Percentiles rank a stretch among this genome's conserved stretches.
These are phyloP conservation scores for Esox niger DNA, from an alignment of 2,113 vertebrate genomes.

Conservation along the genomic window DNA sequence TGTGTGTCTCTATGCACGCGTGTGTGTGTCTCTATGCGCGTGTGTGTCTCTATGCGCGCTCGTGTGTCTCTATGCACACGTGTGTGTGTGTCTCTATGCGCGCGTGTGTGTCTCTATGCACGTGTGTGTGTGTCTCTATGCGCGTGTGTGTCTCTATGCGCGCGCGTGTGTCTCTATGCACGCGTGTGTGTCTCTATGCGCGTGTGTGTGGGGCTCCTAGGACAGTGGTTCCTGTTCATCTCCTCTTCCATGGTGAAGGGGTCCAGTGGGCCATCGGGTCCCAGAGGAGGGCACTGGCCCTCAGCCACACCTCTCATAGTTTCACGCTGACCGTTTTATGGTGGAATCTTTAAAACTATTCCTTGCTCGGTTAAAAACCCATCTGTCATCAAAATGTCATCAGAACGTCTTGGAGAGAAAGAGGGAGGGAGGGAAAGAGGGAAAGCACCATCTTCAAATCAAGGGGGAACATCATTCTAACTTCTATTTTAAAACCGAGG, in stretches of 20 bases:
- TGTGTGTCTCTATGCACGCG: slow-evolving; percentile 2
- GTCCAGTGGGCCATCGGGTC: slow-evolving; percentile 62
- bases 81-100: not conserved
- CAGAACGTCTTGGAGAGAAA: slow-evolving; percentile 52
- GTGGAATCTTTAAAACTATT: slow-evolving; percentile 69
- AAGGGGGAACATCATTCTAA: slow-evolving; percentile 26
- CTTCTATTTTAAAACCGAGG: not conserved
- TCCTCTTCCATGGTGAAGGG: slow-evolving; percentile 50
- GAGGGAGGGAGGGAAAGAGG: slow-evolving; percentile 40
- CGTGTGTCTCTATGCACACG: too few relatives aligned
- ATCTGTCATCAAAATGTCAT: too few relatives aligned
- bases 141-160: slow-evolving; percentile 12
- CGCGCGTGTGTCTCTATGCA: slow-evolving; percentile 17
- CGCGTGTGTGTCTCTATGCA: slow-evolving; percentile 3
- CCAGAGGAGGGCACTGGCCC: slow-evolving; percentile 55
- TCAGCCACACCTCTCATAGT: slow-evolving; percentile 66
- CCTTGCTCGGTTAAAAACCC: slow-evolving; percentile 63
- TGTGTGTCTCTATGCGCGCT: slow-evolving; percentile 5
- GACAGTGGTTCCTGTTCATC: slow-evolving; percentile 62
- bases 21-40: slow-evolving; percentile 3
- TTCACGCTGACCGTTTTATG: slow-evolving; percentile 75
- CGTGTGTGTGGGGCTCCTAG: slow-evolving; percentile 29
- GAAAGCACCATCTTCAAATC: slow-evolving; percentile 23
- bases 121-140: slow-evolving; percentile 1
- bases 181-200: not conserved